Evolutionary conservation across 2,797 vertebrate genomes (phyloP).

Genomic region (Sparidentex hasta): DNA sequence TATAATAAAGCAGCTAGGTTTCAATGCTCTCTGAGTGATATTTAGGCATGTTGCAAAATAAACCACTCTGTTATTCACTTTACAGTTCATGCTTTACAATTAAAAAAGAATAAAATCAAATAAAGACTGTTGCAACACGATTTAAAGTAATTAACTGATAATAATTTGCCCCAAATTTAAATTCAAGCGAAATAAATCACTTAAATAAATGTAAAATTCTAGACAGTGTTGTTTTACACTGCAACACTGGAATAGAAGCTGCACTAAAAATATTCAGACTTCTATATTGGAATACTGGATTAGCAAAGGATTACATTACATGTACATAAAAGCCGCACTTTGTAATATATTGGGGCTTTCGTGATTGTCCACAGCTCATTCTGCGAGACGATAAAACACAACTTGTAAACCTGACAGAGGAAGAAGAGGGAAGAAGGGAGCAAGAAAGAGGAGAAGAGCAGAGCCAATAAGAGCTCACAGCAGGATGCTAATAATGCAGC

Average conservation of each 20-base stretch:
- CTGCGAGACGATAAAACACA: constrained; percentile 18
- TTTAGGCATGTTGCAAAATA: neutral
- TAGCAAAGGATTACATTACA: neutral
- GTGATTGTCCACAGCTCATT: neutral
- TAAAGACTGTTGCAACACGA: too few species aligned
- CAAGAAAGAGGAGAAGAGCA: constrained; percentile 80
- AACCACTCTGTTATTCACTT: neutral
- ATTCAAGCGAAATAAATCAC: neutral
- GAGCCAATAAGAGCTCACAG: constrained; percentile 98
- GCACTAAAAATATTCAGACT: neutral
- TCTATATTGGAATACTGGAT: neutral
- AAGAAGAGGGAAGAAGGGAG: constrained; percentile 49
- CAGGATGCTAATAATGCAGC: constrained; percentile 99
- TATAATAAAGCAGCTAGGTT: constrained; percentile 30
- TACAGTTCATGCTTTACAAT: neutral
- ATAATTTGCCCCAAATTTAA: neutral
- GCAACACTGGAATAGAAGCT: neutral
- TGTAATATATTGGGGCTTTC: neutral
- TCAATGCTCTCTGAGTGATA: neutral
- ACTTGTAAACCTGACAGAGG: constrained; percentile 70
- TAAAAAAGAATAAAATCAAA: neutral
- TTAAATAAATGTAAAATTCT: neutral
- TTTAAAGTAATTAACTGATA: neutral
- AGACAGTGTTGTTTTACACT: neutral
- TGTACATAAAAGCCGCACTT: neutral